Evolutionary conservation across 2,113 vertebrate species (phyloP).

Genomic region (Tragelaphus strepsiceros): DNA sequence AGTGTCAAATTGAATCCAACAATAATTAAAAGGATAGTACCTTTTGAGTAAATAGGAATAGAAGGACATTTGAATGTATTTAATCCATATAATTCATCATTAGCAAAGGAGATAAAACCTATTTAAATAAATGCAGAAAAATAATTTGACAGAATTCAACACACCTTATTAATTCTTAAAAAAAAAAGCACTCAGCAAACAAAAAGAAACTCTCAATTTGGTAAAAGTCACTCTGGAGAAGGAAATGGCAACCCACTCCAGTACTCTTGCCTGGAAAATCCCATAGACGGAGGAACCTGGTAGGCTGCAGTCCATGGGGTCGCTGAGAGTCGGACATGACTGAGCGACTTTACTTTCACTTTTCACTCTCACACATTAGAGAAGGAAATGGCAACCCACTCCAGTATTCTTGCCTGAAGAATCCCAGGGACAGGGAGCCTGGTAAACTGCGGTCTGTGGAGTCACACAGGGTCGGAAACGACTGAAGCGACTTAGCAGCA

Average conservation of each 20-base stretch:
- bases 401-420: neutral
- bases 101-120: neutral
- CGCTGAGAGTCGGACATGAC: accelerated
- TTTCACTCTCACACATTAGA: neutral
- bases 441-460: neutral
- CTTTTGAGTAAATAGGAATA: neutral
- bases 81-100: neutral
- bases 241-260: neutral
- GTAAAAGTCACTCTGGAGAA: neutral
- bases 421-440: neutral
- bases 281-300: neutral
- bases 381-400: neutral
- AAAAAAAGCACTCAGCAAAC: neutral
- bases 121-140: neutral
- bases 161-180: neutral
- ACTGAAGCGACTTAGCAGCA: neutral
- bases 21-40: neutral
- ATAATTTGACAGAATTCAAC: neutral
- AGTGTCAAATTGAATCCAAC: neutral
- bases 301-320: neutral
- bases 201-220: neutral
- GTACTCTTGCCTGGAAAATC: neutral
- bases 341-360: neutral
- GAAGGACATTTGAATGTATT: neutral
- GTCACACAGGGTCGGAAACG: accelerated